Evolutionary conservation across 1,140 invertebrate genomes (phyloP), one percentile per base, ranked within the genome.

Genomic region (Sarcophaga bullata): DNA sequence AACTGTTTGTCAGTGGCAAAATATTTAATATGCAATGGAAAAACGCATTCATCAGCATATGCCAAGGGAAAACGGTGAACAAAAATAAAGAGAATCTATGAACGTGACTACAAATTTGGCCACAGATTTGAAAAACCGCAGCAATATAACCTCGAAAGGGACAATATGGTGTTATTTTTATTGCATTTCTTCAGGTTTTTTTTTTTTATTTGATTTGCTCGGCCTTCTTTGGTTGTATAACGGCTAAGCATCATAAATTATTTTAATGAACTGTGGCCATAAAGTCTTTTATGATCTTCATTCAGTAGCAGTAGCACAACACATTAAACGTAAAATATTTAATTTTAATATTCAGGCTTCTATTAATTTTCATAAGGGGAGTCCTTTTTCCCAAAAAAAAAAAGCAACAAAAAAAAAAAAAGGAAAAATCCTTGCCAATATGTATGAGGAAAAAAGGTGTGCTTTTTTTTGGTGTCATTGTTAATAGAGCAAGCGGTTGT

Each of bases 301-400:
- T 19, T 68, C n/a, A n/a, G 1, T 68, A 19, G 25, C 62, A 19
- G 15, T 68, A 68, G 19, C 25, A 68, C n/a, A 8, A 68, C 62
- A 8, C 7, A 11, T 15, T n/a, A 13, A 58, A 13, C 52, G n/a
- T 68, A n/a, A 68, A 7, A 62, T n/a, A 15, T 62, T 62, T 62
- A 62, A 68, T 68, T 68, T 68, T 68, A 68, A 68, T 68, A 68
- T n/a, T 68, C 62, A n/a, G 17, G n/a, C 62, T 68, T 68, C 62
- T 68, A 68, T 68, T 25, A 68, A 68, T 68, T 68, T 68, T 68
- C n/a, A 68, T 68, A 68, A 68, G 19, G 62, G 19, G 62, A 37
- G 62, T 68, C n/a, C n/a, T 62, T 62, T 37, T 37, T 2, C 25
- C 25, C 25, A 37, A 4, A 37, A 37, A 37, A 4, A 1, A 37